Conservation (phyloP, 2,888 invertebrate species). For the Prosapia bicincta region DNA sequence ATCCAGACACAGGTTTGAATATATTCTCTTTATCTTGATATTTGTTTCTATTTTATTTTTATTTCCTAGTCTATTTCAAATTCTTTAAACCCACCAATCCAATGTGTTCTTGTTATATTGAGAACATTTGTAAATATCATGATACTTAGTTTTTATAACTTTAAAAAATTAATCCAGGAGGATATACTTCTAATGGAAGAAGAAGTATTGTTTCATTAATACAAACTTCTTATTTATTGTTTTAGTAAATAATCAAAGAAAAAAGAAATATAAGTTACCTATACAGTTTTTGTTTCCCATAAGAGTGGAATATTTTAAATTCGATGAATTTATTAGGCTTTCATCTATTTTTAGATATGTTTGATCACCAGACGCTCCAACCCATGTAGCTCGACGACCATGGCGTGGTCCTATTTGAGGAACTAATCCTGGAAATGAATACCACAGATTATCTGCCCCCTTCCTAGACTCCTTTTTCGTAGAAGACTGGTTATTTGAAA, state of each 20-base stretch:
- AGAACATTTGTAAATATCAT: no score
- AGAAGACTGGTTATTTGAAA: slow-evolving; percentile 26
- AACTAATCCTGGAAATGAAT: slow-evolving; percentile 69
- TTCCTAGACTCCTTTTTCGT: slow-evolving; percentile 41
- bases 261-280: slow-evolving; percentile 53
- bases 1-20: no score
- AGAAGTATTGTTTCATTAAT: no score
- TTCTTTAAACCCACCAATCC: no score
- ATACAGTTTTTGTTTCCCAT: slow-evolving; percentile 84
- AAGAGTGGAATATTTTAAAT: slow-evolving; percentile 81
- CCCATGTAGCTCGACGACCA: slow-evolving; percentile 88
- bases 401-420: slow-evolving; percentile 79
- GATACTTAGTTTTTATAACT: no score
- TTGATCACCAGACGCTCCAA: slow-evolving; percentile 94
- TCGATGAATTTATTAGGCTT: slow-evolving; percentile 86
- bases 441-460: slow-evolving; percentile 59
- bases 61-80: no score
- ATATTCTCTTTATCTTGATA: no score
- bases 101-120: no score
- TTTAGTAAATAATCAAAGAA: slow-evolving; percentile 50
- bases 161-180: no score
- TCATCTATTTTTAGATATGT: slow-evolving; percentile 92
- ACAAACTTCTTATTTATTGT: no score
- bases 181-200: no score
- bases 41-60: no score